A percentile compares a stretch with the other conserved stretches of the same genome.
Evolutionary conservation across 2,113 vertebrate species (phyloP).

Genomic region (Crocuta crocuta): DNA sequence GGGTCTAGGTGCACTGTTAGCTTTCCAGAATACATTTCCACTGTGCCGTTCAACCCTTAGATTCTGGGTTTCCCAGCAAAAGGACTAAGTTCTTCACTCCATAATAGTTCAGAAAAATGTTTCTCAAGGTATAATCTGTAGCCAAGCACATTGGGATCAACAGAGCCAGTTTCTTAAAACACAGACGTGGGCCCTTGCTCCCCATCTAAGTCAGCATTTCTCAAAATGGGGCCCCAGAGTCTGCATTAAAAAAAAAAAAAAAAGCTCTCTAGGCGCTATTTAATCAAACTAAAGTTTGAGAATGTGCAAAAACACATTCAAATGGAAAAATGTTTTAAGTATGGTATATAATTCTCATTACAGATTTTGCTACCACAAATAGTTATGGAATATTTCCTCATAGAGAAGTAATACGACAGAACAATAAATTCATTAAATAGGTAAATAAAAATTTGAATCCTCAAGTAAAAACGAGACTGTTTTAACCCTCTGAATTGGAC

Average conservation of each 20-base stretch:
- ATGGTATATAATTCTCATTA: not conserved
- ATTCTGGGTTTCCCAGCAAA: not conserved
- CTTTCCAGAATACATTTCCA: not conserved
- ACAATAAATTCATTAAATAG: not conserved
- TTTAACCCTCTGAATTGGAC: not conserved
- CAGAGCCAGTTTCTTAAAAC: not conserved
- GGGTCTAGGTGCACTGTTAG: not conserved
- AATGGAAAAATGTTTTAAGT: not conserved
- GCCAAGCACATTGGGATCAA: not conserved
- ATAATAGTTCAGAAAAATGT: not conserved
- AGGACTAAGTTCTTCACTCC: not conserved
- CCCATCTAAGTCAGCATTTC: not conserved
- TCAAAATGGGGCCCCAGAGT: not conserved
- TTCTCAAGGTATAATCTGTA: not conserved
- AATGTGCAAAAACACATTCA: not conserved
- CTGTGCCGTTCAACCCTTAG: not conserved
- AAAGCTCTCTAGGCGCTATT: not conserved
- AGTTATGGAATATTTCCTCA: not conserved
- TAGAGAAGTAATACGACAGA: not conserved
- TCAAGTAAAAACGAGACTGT: not conserved
- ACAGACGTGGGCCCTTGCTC: not conserved
- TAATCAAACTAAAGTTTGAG: not conserved
- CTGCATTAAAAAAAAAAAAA: not conserved
- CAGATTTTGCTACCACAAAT: not conserved
- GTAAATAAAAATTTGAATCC: not conserved